phyloP scores from a whole-genome alignment of 2,113 vertebrate species.

The Tauraco erythrolophus region DNA sequence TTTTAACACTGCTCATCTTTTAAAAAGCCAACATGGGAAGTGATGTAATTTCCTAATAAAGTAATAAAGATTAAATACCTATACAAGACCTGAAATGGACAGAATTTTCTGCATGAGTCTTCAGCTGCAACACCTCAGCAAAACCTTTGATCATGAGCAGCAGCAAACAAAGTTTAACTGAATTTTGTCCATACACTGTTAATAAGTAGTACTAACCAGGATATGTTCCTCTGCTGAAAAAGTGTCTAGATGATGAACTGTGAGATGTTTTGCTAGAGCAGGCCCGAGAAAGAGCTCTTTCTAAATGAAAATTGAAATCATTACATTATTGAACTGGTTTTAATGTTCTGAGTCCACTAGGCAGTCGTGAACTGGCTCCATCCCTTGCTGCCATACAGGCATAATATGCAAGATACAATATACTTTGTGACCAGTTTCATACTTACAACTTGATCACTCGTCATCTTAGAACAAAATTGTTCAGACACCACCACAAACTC shows the following conservation, averaged over 20 bases:
- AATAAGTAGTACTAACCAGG: neutral
- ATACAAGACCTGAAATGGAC: neutral
- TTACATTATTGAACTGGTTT: neutral
- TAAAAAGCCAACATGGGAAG: neutral
- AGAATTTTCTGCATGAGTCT: neutral
- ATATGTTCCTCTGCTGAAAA: neutral
- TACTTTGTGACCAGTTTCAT: neutral
- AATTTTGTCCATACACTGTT: neutral
- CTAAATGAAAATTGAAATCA: neutral
- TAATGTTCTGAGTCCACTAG: neutral
- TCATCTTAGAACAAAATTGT: neutral
- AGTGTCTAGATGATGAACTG: neutral
- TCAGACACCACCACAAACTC: neutral
- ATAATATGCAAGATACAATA: rapidly evolving
- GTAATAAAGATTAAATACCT: neutral
- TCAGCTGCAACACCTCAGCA: neutral
- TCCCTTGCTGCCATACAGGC: neutral
- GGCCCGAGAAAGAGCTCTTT: neutral
- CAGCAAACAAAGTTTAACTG: neutral
- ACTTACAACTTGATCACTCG: neutral
- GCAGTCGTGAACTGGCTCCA: neutral
- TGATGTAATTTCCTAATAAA: neutral
- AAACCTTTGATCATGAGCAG: neutral
- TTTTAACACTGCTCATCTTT: neutral
- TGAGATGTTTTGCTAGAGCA: neutral